Percentiles rank a stretch among this genome's conserved stretches.
Conservation (phyloP, 2,888 invertebrate genomes). For the Chirona hameri region DNA sequence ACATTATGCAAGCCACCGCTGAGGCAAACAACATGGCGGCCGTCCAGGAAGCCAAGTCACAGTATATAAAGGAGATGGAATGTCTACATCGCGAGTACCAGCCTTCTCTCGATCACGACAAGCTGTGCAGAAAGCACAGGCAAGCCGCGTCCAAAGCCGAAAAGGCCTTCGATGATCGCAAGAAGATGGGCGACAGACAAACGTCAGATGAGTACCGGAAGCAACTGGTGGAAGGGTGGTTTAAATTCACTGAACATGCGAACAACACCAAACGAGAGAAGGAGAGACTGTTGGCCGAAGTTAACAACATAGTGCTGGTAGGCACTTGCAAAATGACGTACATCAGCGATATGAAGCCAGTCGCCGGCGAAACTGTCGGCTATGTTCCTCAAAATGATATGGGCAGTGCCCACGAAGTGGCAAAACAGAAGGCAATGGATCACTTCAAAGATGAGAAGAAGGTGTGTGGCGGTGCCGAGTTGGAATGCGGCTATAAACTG, state of each 20-base stretch:
- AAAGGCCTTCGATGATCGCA: background rate
- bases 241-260: background rate
- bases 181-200: background rate
- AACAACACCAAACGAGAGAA: background rate
- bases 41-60: background rate
- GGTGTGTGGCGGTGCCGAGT: background rate
- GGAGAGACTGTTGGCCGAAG: background rate
- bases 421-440: background rate
- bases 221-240: background rate
- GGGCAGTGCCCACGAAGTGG: background rate
- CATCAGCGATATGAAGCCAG: background rate
- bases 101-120: background rate
- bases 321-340: background rate
- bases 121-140: background rate
- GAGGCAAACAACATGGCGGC: background rate
- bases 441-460: background rate
- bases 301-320: background rate
- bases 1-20: background rate
- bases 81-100: background rate
- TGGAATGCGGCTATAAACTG: background rate
- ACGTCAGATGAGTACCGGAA: background rate
- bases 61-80: background rate
- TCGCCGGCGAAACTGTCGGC: background rate
- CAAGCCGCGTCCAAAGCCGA: background rate
- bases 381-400: background rate